phyloP scores from a whole-genome alignment of 1,140 invertebrate genomes.

The Eciton burchellii region DNA sequence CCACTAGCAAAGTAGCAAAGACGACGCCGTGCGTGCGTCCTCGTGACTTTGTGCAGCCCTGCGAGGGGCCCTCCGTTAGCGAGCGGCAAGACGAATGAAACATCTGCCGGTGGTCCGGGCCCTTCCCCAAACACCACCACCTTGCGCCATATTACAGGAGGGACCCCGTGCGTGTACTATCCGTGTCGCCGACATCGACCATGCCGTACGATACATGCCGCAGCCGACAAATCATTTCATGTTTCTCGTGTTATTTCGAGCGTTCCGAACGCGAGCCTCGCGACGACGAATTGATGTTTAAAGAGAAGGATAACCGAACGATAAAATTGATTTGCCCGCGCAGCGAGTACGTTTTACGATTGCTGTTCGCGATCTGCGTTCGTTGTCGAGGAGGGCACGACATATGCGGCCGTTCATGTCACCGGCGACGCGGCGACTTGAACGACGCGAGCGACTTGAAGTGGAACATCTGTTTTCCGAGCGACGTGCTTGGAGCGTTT shows the following conservation, averaged over 20 bases:
- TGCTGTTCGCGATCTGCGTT: neutral
- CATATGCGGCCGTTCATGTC: slow-evolving; percentile 76
- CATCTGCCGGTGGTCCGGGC: slow-evolving; percentile 83
- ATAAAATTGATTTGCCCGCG: neutral
- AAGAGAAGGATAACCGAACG: neutral
- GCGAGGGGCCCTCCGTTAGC: slow-evolving; percentile 72
- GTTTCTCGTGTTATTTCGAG: neutral
- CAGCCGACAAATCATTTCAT: slow-evolving; percentile 16
- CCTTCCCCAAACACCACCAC: slow-evolving; percentile 74
- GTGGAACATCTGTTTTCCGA: neutral
- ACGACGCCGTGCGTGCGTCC: slow-evolving; percentile 30
- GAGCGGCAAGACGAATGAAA: slow-evolving; percentile 82
- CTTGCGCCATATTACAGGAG: slow-evolving; percentile 75
- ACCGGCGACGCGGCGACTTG: slow-evolving; percentile 54
- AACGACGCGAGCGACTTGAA: neutral
- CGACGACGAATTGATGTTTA: neutral
- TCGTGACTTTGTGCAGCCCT: slow-evolving; percentile 79
- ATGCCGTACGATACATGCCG: neutral
- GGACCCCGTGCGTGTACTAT: slow-evolving; percentile 66
- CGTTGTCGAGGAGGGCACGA: slow-evolving; percentile 33
- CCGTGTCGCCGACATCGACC: slow-evolving; percentile 63
- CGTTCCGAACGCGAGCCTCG: slow-evolving; percentile 3
- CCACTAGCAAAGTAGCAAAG: neutral
- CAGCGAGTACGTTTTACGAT: neutral
- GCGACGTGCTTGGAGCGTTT: neutral